Percentiles rank a stretch among this genome's conserved stretches.
phyloP scores from a whole-genome alignment of 2,888 invertebrate species.

The Sesamia inferens region DNA sequence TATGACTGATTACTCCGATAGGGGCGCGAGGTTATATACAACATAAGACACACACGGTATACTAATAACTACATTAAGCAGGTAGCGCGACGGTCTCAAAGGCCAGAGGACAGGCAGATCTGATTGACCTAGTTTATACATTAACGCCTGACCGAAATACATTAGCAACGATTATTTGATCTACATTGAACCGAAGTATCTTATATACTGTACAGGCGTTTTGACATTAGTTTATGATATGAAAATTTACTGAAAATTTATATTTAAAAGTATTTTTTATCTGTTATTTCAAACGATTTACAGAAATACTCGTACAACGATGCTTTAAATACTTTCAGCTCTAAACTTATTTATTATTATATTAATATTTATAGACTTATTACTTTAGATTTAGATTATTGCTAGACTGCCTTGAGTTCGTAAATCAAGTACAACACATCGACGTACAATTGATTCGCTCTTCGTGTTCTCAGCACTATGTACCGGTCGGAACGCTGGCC shows the following conservation, averaged over 20 bases:
- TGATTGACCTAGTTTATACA: constrained; percentile 43
- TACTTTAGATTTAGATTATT: too few species aligned
- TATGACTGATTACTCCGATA: background rate
- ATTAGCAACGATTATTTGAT: constrained; percentile 39
- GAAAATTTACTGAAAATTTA: too few species aligned
- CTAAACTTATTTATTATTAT: too few species aligned
- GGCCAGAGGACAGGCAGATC: constrained; percentile 7
- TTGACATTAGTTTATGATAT: background rate
- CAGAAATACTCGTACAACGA: background rate
- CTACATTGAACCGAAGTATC: background rate
- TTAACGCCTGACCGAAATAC: constrained; percentile 50
- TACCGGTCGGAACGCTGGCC: constrained; percentile 64
- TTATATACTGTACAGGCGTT: constrained; percentile 5
- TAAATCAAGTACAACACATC: background rate
- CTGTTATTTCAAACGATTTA: background rate
- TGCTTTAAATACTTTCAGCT: background rate
- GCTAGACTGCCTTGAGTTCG: background rate
- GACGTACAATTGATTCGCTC: background rate
- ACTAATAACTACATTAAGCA: constrained; percentile 36
- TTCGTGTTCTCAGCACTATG: constrained; percentile 49
- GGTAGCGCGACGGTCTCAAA: constrained; percentile 17
- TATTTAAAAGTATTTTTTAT: too few species aligned
- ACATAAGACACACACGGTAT: background rate
- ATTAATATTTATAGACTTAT: too few species aligned
- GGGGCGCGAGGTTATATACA: background rate